These are phyloP conservation scores for Stenopsyche tienmushanensis DNA, from an alignment of 1,140 invertebrate species.

Conservation along the genomic window DNA sequence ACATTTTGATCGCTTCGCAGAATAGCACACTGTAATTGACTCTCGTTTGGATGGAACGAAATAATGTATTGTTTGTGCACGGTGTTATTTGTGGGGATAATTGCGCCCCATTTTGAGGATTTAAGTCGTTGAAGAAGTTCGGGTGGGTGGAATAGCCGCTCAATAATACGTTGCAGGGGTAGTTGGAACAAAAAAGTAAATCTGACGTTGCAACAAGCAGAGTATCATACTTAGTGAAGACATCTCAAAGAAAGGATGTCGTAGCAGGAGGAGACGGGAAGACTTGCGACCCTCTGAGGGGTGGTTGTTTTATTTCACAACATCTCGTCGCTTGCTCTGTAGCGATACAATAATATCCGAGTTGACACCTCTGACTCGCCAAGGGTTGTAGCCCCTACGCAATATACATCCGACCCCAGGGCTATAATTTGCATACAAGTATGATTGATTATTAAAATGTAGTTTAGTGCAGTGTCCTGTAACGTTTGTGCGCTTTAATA, in stretches of 20 bases:
- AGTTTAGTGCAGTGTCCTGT: not conserved
- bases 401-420: not conserved
- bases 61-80: too few species aligned
- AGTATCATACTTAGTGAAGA: not conserved
- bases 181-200: too few species aligned
- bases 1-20: too few species aligned
- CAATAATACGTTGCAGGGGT: too few species aligned
- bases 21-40: too few species aligned
- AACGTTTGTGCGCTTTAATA: not conserved
- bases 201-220: not conserved
- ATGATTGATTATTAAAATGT: not conserved
- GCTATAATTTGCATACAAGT: not conserved
- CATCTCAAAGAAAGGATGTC: not conserved
- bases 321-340: slow-evolving; percentile 39
- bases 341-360: slow-evolving; percentile 40
- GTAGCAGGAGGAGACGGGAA: slow-evolving; percentile 6
- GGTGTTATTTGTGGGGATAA: too few species aligned
- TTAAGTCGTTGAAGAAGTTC: too few species aligned
- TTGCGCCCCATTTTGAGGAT: too few species aligned
- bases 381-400: slow-evolving; percentile 25
- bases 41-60: too few species aligned
- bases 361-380: slow-evolving; percentile 34
- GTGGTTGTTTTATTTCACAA: slow-evolving; percentile 36
- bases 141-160: too few species aligned
- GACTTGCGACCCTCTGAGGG: slow-evolving; percentile 7